Conservation (phyloP, 2,797 vertebrate genomes). For the Otolemur crassicaudatus region DNA sequence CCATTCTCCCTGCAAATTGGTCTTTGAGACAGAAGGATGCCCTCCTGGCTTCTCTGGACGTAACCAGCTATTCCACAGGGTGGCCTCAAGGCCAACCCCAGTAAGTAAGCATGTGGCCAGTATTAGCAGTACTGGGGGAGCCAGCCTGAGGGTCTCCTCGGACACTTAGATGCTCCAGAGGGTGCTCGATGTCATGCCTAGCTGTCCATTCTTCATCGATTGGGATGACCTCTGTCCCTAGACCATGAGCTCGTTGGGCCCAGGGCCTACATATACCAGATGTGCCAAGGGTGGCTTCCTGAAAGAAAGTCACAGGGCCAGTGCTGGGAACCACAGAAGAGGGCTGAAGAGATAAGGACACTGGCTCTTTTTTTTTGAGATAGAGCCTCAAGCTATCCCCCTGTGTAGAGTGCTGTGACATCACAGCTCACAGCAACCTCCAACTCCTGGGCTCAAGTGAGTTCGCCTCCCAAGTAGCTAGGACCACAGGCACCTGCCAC, state of each 20-base stretch:
- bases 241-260: neutral
- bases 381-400: too few species aligned
- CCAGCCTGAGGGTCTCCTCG: neutral
- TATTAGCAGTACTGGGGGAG: neutral
- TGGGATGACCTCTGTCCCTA: neutral
- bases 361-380: neutral
- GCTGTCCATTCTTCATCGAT: neutral
- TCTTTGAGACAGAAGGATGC: neutral
- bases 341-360: neutral
- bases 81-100: neutral
- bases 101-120: accelerated
- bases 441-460: too few species aligned
- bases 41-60: neutral
- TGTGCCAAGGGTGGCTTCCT: neutral
- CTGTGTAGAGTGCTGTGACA: too few species aligned
- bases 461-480: too few species aligned
- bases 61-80: neutral
- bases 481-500: too few species aligned
- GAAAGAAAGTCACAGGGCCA: neutral
- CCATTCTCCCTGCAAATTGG: neutral
- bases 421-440: too few species aligned
- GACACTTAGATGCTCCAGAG: neutral
- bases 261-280: neutral
- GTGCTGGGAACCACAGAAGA: neutral
- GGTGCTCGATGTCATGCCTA: too few species aligned